Percentiles rank a stretch among this genome's conserved stretches.
Evolutionary conservation across 2,797 vertebrate genomes (phyloP).

Genomic region (Capromys pilorides): DNA sequence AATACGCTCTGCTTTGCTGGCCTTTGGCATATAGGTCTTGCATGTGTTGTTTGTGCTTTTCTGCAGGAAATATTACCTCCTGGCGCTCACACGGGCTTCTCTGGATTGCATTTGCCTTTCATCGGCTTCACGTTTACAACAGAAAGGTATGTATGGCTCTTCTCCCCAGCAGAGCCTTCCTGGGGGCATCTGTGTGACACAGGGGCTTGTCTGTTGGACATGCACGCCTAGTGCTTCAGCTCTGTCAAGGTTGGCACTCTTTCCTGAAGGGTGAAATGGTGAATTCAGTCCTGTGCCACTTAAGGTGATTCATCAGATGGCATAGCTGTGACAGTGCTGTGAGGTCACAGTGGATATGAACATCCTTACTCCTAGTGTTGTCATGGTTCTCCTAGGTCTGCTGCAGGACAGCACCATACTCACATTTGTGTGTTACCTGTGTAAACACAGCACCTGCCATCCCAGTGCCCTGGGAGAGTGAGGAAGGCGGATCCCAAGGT

Average conservation of each 20-base stretch:
- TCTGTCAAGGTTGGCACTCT: accelerated
- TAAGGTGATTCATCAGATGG: neutral
- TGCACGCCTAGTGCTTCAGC: accelerated
- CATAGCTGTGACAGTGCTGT: neutral
- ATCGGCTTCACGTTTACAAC: slow-evolving; percentile 98
- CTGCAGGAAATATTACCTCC: slow-evolving; percentile 93
- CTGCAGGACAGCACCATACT: too few species aligned
- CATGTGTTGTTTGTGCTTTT: slow-evolving; percentile 46
- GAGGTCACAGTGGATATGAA: neutral
- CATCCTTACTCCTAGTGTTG: too few species aligned
- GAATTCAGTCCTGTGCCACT: neutral
- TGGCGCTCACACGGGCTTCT: slow-evolving; percentile 94
- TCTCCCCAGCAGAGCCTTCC: neutral
- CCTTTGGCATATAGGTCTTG: neutral
- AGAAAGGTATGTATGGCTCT: slow-evolving; percentile 88
- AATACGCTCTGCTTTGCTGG: accelerated
- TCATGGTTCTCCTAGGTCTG: neutral
- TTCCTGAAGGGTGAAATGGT: neutral
- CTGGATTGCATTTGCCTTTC: slow-evolving; percentile 95
- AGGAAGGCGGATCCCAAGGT: neutral
- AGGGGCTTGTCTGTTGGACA: accelerated
- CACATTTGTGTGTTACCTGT: neutral
- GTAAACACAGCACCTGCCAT: neutral
- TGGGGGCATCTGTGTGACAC: accelerated
- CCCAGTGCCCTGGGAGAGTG: neutral